Evolutionary conservation across 2,113 vertebrate species (phyloP), one percentile per base, ranked within the genome.

Genomic region (Colaptes auratus): DNA sequence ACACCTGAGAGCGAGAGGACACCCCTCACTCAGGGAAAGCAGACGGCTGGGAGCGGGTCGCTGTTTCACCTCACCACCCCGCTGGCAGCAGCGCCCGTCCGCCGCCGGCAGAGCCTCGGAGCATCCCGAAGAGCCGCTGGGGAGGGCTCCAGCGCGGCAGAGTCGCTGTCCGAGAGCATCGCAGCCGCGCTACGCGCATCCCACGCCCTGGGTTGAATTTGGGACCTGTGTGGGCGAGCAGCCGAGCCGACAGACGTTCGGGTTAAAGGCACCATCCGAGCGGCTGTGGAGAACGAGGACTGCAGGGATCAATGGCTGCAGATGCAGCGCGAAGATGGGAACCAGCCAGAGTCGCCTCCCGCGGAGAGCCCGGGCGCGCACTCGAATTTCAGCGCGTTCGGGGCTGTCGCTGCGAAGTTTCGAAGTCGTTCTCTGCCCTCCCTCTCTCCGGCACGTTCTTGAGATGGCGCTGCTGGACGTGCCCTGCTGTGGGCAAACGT

Each of bases 281-380:
- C 3, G 53, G 52, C 2, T 3, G 53, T 53, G 33, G 66, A n/a
- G 66, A 17, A 21, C 21, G n/a, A 52, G 39, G 12, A 30, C 55
- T 11, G 0, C 42, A 3, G 69, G 1, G 25, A 5, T 6, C 52
- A 2, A 5, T 2, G 61, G 6, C 60, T 27, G 39, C 0, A 65
- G 35, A 16, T 19, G 73, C 44, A 48, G 52, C 85, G 4, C 3
- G 27, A 8, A 20, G 63, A 39, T 4, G 56, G 25, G 67, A 5
- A 12, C 1, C 13, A 1, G 15, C 30, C 39, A 3, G 74, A 31
- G 66, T 39, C 61, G 15, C 46, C 31, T 64, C 33, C 64, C 7
- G 33, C 46, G 12, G 56, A 4, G 25, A 36, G 53, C 56, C 20
- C 21, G 0, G 46, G 60, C 66, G 35, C 46, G 0, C n/a, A 1